A percentile compares a stretch with the other conserved stretches of the same genome.
These are phyloP conservation scores for Diplosoma virens DNA, from an alignment of 23 tunicate genomes.

Conservation along the genomic window DNA sequence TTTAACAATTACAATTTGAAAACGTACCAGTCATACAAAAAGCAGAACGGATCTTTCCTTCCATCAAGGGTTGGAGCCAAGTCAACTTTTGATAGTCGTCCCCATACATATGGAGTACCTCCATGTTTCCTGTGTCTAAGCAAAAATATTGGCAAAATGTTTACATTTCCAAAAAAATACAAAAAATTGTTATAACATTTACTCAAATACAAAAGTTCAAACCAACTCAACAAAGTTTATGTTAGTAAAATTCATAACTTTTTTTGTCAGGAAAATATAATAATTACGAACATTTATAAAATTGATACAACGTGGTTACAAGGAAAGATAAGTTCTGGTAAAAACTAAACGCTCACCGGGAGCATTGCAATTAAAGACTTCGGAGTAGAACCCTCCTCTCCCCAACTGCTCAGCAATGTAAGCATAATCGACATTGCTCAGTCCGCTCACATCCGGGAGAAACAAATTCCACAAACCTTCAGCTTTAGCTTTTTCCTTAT, in stretches of 20 bases:
- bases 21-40: constrained; percentile 95
- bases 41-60: constrained; percentile 91
- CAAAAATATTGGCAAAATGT: too few relatives aligned
- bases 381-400: constrained; percentile 36
- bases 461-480: constrained; percentile 93
- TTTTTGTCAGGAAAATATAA: too few relatives aligned
- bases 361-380: constrained; percentile 86
- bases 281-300: neutral
- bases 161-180: too few relatives aligned
- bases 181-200: too few relatives aligned
- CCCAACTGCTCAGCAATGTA: constrained; percentile 93
- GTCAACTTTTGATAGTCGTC: constrained; percentile 82
- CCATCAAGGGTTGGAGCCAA: constrained; percentile 88
- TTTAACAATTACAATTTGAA: too few relatives aligned
- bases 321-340: too few relatives aligned
- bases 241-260: too few relatives aligned
- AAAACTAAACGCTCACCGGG: too few relatives aligned
- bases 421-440: constrained; percentile 95
- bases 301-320: too few relatives aligned
- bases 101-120: constrained; percentile 89
- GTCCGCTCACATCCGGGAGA: constrained; percentile 77
- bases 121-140: constrained; percentile 99
- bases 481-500: constrained; percentile 84
- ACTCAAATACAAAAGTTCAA: too few relatives aligned
- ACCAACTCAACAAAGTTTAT: too few relatives aligned